Evolutionary conservation across 2,888 invertebrate species (phyloP).

Genomic region (Sicus ferrugineus): DNA sequence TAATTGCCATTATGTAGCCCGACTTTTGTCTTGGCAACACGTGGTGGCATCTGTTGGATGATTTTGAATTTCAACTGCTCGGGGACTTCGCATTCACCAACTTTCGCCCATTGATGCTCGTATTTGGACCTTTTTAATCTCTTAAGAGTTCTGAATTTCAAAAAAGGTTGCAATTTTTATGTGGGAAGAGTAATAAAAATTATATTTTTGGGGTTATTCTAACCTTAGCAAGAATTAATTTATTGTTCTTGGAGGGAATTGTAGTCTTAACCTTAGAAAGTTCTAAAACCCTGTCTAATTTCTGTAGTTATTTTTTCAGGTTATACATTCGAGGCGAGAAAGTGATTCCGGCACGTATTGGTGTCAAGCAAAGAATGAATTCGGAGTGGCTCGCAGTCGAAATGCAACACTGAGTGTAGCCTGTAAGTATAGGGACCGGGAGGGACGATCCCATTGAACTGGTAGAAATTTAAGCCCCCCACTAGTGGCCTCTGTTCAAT

Average conservation of each 20-base stretch:
- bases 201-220: not conserved
- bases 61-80: constrained; percentile 4
- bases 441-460: too few relatives aligned
- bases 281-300: too few relatives aligned
- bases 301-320: too few relatives aligned
- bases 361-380: constrained; percentile 85
- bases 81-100: too few relatives aligned
- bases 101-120: not conserved
- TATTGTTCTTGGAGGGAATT: too few relatives aligned
- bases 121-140: not conserved
- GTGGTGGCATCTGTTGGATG: not conserved
- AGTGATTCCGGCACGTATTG: constrained; percentile 88
- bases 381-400: constrained; percentile 81
- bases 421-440: constrained; percentile 77
- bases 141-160: not conserved
- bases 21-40: not conserved
- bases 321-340: constrained; percentile 81
- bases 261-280: too few relatives aligned
- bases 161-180: not conserved
- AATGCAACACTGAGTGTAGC: constrained; percentile 88
- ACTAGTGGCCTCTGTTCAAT: too few relatives aligned
- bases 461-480: too few relatives aligned
- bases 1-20: not conserved
- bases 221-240: constrained; percentile 19
- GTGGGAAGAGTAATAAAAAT: too few relatives aligned